A percentile compares a stretch with the other conserved stretches of the same genome.
These are phyloP conservation scores for Parotia lawesii DNA, from an alignment of 2,113 vertebrate genomes.

Conservation along the genomic window DNA sequence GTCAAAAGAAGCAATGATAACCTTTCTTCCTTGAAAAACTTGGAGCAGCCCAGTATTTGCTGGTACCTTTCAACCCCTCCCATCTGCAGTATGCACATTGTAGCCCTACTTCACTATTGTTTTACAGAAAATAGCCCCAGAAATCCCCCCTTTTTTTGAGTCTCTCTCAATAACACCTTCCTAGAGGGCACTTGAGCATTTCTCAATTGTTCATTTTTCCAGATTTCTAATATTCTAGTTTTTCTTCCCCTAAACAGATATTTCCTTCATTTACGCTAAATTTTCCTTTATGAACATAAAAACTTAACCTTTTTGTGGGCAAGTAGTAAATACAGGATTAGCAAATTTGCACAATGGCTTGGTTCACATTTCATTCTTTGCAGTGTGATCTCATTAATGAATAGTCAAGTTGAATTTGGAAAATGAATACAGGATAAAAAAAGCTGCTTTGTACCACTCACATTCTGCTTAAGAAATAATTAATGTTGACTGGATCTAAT, in stretches of 20 bases:
- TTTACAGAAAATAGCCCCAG: not conserved
- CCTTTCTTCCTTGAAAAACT: not conserved
- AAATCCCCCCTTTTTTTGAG: fast-evolving
- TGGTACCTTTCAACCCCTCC: not conserved
- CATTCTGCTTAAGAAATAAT: not conserved
- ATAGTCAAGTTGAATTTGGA: not conserved
- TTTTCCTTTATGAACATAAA: not conserved
- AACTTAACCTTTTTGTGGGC: not conserved
- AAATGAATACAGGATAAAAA: not conserved
- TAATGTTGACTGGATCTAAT: not conserved
- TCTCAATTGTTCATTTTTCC: not conserved
- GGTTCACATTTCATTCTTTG: not conserved
- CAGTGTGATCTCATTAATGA: slow-evolving; percentile 18
- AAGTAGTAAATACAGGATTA: not conserved
- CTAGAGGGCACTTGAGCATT: not conserved
- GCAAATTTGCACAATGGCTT: not conserved
- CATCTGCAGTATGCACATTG: not conserved
- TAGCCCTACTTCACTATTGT: not conserved
- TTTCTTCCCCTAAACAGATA: not conserved
- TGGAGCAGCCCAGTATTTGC: not conserved
- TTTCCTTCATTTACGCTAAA: not conserved
- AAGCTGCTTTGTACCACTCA: not conserved
- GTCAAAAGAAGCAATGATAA: not conserved
- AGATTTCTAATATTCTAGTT: not conserved
- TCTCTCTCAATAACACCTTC: not conserved